A percentile compares a stretch with the other conserved stretches of the same genome.
phyloP scores from a whole-genome alignment of 2,113 vertebrate species.

The Leucopsar rothschildi region DNA sequence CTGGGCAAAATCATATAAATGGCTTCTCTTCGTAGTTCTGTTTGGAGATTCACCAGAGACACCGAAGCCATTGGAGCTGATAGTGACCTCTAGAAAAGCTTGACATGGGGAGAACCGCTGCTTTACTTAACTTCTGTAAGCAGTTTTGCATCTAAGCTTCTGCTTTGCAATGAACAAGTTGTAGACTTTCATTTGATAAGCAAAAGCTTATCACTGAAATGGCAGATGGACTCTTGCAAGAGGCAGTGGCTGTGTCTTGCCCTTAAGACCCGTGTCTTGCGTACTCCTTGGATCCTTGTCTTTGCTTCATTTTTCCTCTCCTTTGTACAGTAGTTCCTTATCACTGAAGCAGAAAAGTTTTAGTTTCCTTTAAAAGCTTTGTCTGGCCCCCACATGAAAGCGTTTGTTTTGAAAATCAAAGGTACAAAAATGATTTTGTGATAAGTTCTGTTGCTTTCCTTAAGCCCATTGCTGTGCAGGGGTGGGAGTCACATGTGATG shows the following conservation, averaged over 20 bases:
- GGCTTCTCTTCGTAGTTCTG: neutral
- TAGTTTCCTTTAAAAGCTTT: neutral
- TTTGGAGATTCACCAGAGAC: neutral
- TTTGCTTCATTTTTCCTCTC: neutral
- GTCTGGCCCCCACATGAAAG: neutral
- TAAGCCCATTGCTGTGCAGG: neutral
- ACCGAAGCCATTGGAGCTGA: neutral
- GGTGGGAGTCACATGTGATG: neutral
- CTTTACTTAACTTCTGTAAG: neutral
- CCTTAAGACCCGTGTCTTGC: too few species aligned
- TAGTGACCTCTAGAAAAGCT: neutral
- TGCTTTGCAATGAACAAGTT: neutral
- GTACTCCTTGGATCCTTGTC: neutral
- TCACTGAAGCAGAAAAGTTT: neutral
- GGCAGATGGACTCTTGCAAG: neutral
- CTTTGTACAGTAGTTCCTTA: neutral
- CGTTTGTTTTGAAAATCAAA: neutral
- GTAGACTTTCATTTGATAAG: neutral
- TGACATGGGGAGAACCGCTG: fast-evolving
- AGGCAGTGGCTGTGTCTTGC: fast-evolving
- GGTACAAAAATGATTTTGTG: neutral
- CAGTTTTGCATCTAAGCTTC: neutral
- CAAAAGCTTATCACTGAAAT: neutral
- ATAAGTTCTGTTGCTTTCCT: neutral
- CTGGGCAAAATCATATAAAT: neutral